Evolutionary conservation across 1,140 invertebrate genomes (phyloP).

Genomic region (Parapsyche elsis): DNA sequence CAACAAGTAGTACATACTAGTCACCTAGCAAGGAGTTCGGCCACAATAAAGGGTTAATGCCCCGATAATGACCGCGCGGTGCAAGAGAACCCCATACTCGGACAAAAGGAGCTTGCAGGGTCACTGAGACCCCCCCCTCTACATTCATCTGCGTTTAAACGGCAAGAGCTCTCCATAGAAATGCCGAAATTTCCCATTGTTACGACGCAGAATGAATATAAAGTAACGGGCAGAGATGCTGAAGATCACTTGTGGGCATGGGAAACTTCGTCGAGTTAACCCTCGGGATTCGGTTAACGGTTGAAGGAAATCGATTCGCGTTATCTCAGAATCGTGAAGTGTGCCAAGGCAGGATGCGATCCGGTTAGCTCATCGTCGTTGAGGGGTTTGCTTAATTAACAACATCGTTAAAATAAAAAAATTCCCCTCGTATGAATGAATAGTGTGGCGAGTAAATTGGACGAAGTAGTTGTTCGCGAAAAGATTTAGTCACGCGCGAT

Average conservation of each 20-base stretch:
- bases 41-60: constrained; percentile 55
- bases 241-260: background rate
- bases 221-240: constrained; percentile 1
- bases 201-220: constrained; percentile 9
- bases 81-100: constrained; percentile 33
- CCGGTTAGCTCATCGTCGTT: background rate
- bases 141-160: constrained; percentile 32
- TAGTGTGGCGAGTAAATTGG: no score
- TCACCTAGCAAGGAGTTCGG: constrained; percentile 33
- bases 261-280: background rate
- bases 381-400: constrained; percentile 22
- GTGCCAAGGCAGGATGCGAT: constrained; percentile 19
- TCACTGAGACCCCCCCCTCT: constrained; percentile 48
- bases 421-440: background rate
- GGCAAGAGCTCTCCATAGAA: background rate
- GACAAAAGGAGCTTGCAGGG: constrained; percentile 44
- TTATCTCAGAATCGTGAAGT: constrained; percentile 15
- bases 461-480: no score
- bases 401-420: background rate
- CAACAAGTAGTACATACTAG: constrained; percentile 26
- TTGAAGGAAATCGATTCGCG: constrained; percentile 6
- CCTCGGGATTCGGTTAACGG: background rate
- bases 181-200: constrained; percentile 37
- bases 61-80: constrained; percentile 53
- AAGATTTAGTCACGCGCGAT: no score